Conservation (phyloP, 2,113 vertebrate genomes). For the Tilapia sparmanii region DNA sequence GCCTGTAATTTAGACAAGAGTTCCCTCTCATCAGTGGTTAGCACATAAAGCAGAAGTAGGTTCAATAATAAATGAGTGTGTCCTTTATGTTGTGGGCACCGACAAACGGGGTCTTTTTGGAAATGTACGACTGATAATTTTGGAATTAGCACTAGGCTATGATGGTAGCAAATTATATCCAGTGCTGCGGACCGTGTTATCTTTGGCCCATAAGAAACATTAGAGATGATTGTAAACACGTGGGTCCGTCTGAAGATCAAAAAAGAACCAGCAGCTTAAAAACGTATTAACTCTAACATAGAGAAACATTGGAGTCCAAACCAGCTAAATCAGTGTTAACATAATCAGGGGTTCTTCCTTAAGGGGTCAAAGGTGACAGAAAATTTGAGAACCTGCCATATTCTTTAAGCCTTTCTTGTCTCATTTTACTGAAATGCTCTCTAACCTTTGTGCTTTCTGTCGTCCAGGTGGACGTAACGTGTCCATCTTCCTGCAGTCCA, state of each 20-base stretch:
- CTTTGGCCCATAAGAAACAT: background rate
- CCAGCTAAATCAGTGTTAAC: background rate
- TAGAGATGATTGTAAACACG: background rate
- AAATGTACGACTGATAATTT: background rate
- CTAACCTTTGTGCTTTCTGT: background rate
- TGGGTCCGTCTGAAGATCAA: background rate
- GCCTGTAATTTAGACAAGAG: background rate
- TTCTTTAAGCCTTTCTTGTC: background rate
- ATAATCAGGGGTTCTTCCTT: background rate
- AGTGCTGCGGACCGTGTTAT: background rate
- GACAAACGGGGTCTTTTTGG: background rate
- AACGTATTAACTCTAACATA: background rate
- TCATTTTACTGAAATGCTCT: background rate
- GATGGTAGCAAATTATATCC: background rate
- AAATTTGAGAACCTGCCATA: background rate
- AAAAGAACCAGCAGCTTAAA: background rate
- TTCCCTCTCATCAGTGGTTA: background rate
- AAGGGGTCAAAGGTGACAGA: background rate
- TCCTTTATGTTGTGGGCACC: background rate
- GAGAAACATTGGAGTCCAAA: background rate
- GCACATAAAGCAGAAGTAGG: background rate
- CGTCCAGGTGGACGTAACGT: slow-evolving; percentile 90
- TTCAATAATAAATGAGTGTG: background rate
- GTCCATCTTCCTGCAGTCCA: slow-evolving; percentile 96
- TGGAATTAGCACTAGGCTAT: background rate